These are phyloP conservation scores for Vicugna pacos DNA, from an alignment of 2,113 vertebrate genomes.

Conservation along the genomic window DNA sequence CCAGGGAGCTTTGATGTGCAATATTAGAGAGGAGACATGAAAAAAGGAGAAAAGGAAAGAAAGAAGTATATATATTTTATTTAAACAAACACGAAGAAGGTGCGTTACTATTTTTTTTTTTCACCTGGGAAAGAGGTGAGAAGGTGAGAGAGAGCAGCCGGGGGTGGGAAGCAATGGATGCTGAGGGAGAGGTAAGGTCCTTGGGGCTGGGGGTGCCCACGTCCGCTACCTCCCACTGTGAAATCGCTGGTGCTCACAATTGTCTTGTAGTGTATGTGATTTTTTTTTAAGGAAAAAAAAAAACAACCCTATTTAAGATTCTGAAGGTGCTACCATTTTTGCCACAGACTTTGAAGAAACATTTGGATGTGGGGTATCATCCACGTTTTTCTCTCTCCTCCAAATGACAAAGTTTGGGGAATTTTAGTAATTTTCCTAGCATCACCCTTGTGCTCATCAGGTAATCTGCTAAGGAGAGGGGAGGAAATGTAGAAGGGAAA, in stretches of 20 bases:
- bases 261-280: constrained; percentile 87
- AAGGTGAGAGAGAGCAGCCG: constrained; percentile 60
- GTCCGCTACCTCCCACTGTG: constrained; percentile 92
- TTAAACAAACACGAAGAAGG: constrained; percentile 84
- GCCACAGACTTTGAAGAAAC: constrained; percentile 78
- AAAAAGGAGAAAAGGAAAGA: constrained; percentile 88
- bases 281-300: constrained; percentile 75
- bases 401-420: constrained; percentile 67
- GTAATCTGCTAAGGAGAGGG: constrained; percentile 59
- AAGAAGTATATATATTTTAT: constrained; percentile 88
- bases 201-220: constrained; percentile 54
- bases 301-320: constrained; percentile 89
- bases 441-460: neutral
- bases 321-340: constrained; percentile 90
- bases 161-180: constrained; percentile 73
- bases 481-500: neutral
- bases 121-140: constrained; percentile 73
- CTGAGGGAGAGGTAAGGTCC: constrained; percentile 48
- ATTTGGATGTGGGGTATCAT: neutral
- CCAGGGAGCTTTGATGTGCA: constrained; percentile 95
- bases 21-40: constrained; percentile 92
- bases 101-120: constrained; percentile 69
- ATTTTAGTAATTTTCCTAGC: neutral
- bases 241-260: constrained; percentile 90
- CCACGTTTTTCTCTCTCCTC: constrained; percentile 62